These are phyloP conservation scores for Phenganax subtilis DNA, from an alignment of 92 coral and sea anemone genomes.

Conservation along the genomic window DNA sequence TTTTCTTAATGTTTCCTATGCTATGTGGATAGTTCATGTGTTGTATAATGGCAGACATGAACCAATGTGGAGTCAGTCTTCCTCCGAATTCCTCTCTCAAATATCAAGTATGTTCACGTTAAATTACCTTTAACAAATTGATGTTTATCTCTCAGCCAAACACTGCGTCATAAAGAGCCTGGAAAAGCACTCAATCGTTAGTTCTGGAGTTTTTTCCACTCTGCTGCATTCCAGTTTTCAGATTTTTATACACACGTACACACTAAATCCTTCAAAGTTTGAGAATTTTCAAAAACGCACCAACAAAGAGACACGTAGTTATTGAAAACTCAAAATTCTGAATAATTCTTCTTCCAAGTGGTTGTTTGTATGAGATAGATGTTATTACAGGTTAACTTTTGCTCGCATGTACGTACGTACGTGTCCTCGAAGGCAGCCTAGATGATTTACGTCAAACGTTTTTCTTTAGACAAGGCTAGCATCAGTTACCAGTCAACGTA, in stretches of 20 bases:
- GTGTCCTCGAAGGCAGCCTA: background rate
- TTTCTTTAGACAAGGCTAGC: background rate
- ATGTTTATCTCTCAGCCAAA: background rate
- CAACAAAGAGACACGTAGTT: too few relatives aligned
- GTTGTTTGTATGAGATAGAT: too few relatives aligned
- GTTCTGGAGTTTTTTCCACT: too few relatives aligned
- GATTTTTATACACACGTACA: too few relatives aligned
- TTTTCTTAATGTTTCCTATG: background rate
- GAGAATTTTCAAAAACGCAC: too few relatives aligned
- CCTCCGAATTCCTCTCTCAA: background rate
- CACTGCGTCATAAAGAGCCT: background rate
- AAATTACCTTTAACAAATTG: background rate
- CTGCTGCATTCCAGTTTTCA: too few relatives aligned
- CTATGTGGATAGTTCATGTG: slow-evolving; percentile 6
- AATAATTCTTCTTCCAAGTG: too few relatives aligned
- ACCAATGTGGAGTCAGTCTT: slow-evolving; percentile 18
- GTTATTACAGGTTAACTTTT: too few relatives aligned
- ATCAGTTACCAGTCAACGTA: background rate
- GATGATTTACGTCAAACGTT: background rate
- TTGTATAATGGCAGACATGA: slow-evolving; percentile 1
- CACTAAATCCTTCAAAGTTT: too few relatives aligned
- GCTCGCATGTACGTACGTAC: too few relatives aligned
- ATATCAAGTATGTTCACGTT: background rate
- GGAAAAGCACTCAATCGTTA: too few relatives aligned
- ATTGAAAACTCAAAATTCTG: too few relatives aligned